Percentiles rank a stretch among this genome's conserved stretches.
Conservation (phyloP, 53 echinoderm and acorn worm genomes). For the Zoroaster sp. region DNA sequence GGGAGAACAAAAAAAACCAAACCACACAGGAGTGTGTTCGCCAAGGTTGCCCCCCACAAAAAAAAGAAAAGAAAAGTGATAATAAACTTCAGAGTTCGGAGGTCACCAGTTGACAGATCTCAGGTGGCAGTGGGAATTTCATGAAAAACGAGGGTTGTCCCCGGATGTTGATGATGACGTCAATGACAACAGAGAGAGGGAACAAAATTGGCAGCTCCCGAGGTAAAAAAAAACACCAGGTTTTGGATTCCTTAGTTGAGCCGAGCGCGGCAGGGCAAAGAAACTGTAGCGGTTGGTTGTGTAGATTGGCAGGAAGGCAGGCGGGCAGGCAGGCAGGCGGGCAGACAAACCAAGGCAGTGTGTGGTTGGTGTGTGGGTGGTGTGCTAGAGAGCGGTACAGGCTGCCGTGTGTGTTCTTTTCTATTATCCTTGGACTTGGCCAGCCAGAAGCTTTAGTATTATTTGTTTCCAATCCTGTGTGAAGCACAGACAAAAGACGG, state of each 20-base stretch:
- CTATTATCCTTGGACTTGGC: conserved; percentile 42
- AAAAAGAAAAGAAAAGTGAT: neutral
- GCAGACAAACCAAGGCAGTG: neutral
- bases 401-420: conserved; percentile 12
- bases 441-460: neutral
- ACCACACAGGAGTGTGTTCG: neutral
- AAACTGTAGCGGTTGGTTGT: neutral
- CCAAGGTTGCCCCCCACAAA: neutral
- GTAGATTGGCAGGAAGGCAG: neutral
- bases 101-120: conserved; percentile 45
- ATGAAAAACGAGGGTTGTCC: conserved; percentile 13
- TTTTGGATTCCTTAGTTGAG: neutral
- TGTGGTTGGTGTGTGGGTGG: conserved; percentile 19
- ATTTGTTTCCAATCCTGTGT: conserved; percentile 37
- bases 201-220: neutral
- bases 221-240: neutral
- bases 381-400: neutral
- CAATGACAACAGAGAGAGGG: neutral
- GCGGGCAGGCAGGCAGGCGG: conserved; percentile 19
- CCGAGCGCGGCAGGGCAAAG: neutral
- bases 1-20: neutral
- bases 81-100: neutral
- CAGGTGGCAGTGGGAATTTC: conserved; percentile 21
- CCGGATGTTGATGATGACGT: neutral
- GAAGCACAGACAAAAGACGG: conserved; percentile 34